Evolutionary conservation across 2,797 vertebrate genomes (phyloP).

Genomic region (Strix occidentalis): DNA sequence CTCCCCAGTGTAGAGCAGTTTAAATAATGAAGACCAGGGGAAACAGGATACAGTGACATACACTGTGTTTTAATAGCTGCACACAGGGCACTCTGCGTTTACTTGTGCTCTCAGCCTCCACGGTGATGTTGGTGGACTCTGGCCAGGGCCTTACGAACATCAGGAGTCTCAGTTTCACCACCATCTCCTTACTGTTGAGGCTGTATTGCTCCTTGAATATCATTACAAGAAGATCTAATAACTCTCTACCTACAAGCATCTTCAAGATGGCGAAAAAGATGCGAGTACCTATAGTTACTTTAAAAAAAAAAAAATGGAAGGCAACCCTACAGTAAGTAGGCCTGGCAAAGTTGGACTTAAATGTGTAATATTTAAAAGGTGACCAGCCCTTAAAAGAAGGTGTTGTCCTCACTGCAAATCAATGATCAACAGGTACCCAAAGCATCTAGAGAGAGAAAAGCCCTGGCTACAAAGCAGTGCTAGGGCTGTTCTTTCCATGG

Average conservation of each 20-base stretch:
- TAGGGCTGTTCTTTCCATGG: neutral
- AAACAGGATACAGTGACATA: neutral
- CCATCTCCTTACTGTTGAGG: neutral
- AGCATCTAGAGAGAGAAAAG: neutral
- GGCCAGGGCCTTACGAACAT: neutral
- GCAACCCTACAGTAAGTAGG: neutral
- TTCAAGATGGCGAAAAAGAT: neutral
- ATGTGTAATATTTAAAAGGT: neutral
- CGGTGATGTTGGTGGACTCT: neutral
- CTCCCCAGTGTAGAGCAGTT: neutral
- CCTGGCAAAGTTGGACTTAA: neutral
- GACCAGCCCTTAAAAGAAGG: neutral
- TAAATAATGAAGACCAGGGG: neutral
- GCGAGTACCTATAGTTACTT: rapidly evolving
- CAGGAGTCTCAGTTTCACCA: rapidly evolving
- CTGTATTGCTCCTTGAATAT: neutral
- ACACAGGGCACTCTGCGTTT: too few species aligned
- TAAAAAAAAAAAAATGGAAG: neutral
- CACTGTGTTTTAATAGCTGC: neutral
- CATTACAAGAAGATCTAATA: neutral
- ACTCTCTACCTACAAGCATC: neutral
- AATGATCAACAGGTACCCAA: neutral
- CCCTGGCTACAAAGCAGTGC: neutral
- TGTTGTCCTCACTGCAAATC: neutral
- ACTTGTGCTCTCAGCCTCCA: neutral